Evolutionary conservation across 2,797 vertebrate genomes (phyloP).

Genomic region (Phoeniculus purpureus): DNA sequence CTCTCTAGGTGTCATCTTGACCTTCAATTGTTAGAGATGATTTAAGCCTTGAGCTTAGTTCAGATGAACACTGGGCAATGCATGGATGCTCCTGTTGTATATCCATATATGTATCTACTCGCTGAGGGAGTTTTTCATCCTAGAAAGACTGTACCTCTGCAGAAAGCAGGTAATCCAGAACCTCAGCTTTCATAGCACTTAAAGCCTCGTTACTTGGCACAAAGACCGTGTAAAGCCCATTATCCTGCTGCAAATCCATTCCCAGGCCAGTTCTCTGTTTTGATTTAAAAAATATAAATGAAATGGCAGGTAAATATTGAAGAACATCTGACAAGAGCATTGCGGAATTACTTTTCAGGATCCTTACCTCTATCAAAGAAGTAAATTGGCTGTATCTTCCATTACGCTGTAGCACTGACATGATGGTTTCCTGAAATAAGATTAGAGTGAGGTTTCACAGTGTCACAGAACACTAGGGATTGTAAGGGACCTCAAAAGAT

Average conservation of each 20-base stretch:
- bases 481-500: too few species aligned
- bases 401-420: slow-evolving; percentile 84
- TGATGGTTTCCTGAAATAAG: slow-evolving; percentile 84
- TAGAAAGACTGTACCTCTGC: slow-evolving; percentile 78
- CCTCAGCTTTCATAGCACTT: slow-evolving; percentile 75
- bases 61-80: neutral
- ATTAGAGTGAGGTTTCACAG: neutral
- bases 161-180: slow-evolving; percentile 83
- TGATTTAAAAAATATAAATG: slow-evolving; percentile 1
- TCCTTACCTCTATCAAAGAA: slow-evolving; percentile 84
- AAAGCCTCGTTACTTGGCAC: slow-evolving; percentile 85
- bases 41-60: neutral
- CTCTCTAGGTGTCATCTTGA: neutral
- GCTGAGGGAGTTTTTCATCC: neutral
- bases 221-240: slow-evolving; percentile 86
- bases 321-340: neutral
- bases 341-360: neutral
- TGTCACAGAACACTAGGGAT: too few species aligned
- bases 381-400: slow-evolving; percentile 84
- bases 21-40: neutral
- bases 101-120: neutral
- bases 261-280: slow-evolving; percentile 81
- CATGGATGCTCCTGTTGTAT: neutral
- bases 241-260: slow-evolving; percentile 75
- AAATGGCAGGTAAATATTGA: neutral